These are phyloP conservation scores for Oenanthe oenanthe DNA, from an alignment of 2,113 vertebrate genomes.

Conservation along the genomic window DNA sequence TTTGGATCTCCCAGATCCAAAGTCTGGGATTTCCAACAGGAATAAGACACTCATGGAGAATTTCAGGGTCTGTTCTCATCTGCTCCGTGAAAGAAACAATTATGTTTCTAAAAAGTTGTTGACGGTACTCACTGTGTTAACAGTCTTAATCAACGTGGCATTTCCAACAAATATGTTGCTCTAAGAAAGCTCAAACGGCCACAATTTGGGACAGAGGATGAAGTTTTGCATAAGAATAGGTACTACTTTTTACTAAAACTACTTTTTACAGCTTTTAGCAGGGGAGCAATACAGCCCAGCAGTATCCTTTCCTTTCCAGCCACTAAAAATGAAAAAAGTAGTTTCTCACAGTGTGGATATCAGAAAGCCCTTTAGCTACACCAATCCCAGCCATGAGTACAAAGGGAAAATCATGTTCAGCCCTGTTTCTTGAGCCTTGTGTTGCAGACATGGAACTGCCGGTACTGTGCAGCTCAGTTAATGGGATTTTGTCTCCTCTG, in stretches of 20 bases:
- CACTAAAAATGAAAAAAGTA: neutral
- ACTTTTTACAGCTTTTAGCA: neutral
- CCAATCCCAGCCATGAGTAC: neutral
- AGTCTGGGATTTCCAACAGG: neutral
- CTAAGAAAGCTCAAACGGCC: neutral
- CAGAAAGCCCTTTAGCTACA: neutral
- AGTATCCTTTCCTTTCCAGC: neutral
- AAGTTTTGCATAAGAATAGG: neutral
- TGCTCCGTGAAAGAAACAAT: neutral
- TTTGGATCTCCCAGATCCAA: no score
- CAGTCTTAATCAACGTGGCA: neutral
- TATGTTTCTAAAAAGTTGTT: neutral
- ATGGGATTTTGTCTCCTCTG: neutral
- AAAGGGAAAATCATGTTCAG: neutral
- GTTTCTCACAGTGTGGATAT: neutral
- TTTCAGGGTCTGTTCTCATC: neutral
- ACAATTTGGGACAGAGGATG: neutral
- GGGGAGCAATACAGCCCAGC: neutral
- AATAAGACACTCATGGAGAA: neutral
- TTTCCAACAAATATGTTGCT: neutral
- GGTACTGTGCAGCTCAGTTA: neutral
- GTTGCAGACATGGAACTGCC: neutral
- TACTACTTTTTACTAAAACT: neutral
- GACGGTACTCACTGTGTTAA: rapidly evolving
- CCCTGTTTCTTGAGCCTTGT: neutral